phyloP scores from a whole-genome alignment of 2,888 invertebrate species.

The Thalpophila matura region DNA sequence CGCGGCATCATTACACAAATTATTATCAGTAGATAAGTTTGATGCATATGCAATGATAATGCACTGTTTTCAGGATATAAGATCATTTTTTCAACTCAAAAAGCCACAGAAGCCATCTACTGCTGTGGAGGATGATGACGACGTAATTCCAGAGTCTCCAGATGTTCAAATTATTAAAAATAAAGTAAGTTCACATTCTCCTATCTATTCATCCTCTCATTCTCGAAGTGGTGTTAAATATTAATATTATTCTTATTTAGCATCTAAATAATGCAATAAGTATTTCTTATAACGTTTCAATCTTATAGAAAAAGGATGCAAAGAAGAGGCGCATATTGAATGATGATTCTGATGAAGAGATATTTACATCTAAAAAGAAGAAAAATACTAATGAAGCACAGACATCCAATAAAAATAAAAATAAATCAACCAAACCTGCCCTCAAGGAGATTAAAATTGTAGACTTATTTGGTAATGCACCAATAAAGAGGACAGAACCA shows the following conservation, averaged over 20 bases:
- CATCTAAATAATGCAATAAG: too few species aligned
- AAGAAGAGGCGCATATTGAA: constrained; percentile 50
- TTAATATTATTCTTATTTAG: too few species aligned
- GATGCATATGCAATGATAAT: neutral
- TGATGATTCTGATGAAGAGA: constrained; percentile 63
- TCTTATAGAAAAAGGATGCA: constrained; percentile 52
- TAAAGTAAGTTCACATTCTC: constrained; percentile 70
- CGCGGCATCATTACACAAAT: too few species aligned
- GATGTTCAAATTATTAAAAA: constrained; percentile 86
- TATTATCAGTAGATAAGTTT: neutral
- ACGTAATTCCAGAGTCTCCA: constrained; percentile 91
- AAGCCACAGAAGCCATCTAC: constrained; percentile 65
- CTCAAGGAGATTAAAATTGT: constrained; percentile 84
- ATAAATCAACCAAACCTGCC: constrained; percentile 64
- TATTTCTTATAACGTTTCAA: too few species aligned
- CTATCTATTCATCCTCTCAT: too few species aligned
- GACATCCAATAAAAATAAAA: constrained; percentile 71
- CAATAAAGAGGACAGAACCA: constrained; percentile 90
- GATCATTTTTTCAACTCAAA: constrained; percentile 89
- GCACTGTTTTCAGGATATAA: constrained; percentile 89
- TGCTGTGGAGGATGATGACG: constrained; percentile 88
- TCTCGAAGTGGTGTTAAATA: too few species aligned
- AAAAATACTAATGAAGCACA: constrained; percentile 75
- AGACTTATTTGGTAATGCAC: constrained; percentile 92
- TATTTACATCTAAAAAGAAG: constrained; percentile 51